A percentile compares a stretch with the other conserved stretches of the same genome.
Evolutionary conservation across 2,888 invertebrate genomes (phyloP).

Genomic region (Nemapogon koenigi): DNA sequence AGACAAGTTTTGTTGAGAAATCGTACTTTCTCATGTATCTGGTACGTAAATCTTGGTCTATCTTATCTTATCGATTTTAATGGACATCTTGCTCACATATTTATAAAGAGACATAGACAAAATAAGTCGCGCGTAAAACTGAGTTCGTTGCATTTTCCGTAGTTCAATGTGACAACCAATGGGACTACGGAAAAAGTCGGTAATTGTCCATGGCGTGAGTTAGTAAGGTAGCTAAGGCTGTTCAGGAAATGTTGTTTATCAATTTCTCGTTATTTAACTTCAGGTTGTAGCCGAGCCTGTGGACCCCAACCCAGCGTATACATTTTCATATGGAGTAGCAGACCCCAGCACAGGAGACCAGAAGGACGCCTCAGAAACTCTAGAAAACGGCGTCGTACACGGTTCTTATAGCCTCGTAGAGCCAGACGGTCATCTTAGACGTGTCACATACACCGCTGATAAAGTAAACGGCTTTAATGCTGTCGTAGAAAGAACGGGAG

Average conservation of each 20-base stretch:
- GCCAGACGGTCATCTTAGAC: slow-evolving; percentile 54
- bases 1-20: too few relatives aligned
- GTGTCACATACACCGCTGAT: slow-evolving; percentile 62
- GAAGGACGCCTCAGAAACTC: slow-evolving; percentile 53
- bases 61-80: too few relatives aligned
- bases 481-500: slow-evolving; percentile 55
- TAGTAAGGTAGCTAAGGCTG: neutral
- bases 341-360: slow-evolving; percentile 60
- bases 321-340: slow-evolving; percentile 56
- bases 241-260: slow-evolving; percentile 5
- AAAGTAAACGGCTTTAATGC: slow-evolving; percentile 60
- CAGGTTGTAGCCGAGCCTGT: slow-evolving; percentile 52
- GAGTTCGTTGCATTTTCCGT: too few relatives aligned
- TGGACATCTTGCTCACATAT: too few relatives aligned
- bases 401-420: slow-evolving; percentile 61
- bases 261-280: neutral
- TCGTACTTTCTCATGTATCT: too few relatives aligned
- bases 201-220: too few relatives aligned
- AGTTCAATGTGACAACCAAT: too few relatives aligned
- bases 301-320: slow-evolving; percentile 60
- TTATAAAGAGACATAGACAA: too few relatives aligned
- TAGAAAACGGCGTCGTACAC: slow-evolving; percentile 60
- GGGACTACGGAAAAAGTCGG: too few relatives aligned
- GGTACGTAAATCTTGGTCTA: too few relatives aligned
- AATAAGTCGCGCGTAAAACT: too few relatives aligned